Conservation (phyloP, 2,113 vertebrate species). For the Scytalopus superciliaris region DNA sequence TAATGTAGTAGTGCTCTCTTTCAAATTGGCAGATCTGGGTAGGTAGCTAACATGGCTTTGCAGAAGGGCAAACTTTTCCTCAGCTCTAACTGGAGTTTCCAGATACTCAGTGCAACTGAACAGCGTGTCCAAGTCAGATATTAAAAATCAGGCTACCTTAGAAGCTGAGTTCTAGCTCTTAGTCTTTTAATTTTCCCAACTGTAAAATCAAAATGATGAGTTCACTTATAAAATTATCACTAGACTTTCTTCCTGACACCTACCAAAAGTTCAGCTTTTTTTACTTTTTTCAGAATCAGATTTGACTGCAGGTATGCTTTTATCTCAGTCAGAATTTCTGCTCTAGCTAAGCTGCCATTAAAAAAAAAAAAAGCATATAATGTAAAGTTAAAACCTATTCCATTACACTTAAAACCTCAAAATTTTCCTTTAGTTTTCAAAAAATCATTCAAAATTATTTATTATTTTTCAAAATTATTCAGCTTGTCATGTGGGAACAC, state of each 20-base stretch:
- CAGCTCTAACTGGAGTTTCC: not conserved
- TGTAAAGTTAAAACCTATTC: not conserved
- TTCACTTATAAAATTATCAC: not conserved
- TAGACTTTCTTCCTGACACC: not conserved
- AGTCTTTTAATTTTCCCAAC: not conserved
- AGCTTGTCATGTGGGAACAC: not conserved
- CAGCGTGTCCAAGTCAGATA: not conserved
- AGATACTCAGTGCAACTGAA: not conserved
- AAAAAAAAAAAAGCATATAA: not conserved
- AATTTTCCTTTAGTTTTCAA: not conserved
- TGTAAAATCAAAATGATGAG: not conserved
- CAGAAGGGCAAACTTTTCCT: not conserved
- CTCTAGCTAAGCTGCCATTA: not conserved
- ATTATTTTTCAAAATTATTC: not conserved
- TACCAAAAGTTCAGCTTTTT: not conserved
- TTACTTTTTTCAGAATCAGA: not conserved
- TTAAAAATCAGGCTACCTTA: not conserved
- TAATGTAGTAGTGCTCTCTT: not conserved
- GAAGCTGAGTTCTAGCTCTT: not conserved
- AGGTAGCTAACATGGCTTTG: not conserved
- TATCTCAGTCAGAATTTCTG: not conserved
- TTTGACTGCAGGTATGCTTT: not conserved
- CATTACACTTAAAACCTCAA: not conserved
- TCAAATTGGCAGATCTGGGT: not conserved
- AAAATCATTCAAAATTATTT: too few relatives aligned